Evolutionary conservation across 2,797 vertebrate species (phyloP), one percentile per base, ranked within the genome.

Genomic region (Ataeniobius toweri): DNA sequence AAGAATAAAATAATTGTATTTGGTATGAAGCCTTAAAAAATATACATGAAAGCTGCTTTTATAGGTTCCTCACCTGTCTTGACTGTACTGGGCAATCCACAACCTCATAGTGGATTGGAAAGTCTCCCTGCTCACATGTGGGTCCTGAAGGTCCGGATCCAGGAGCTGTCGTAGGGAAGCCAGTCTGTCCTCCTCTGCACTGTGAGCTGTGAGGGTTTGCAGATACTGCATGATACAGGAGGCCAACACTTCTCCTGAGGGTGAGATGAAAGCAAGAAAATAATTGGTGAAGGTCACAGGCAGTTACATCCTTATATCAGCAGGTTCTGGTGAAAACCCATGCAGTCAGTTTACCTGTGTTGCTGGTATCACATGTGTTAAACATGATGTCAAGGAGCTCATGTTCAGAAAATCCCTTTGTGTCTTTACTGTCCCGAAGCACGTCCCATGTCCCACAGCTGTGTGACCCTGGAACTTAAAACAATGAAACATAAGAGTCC

Each of bases 361-460:
- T 93, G 68, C 85, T 75, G 41, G 84, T 80, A 20, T 92, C 94
- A 75, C 95, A 96, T 2, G 93, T 80, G 75, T 94, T 88, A 85
- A 96, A 96, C 83, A 95, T 94, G 24, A 96, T 93, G 69, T 96
- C 93, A 46, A 96, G 90, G 55, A 96, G 93, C 77, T 96, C 94
- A 79, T 94, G 89, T 80, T 96, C 94, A 26, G 95, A 95, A 80
- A 95, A 95, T 81, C 87, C 89, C 51, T 89, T 86, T 26, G 83
- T 76, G 72, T 91, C 88, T 63, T 74, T 84, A 26, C 67, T 83
- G 61, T 92, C 87, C 24, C 93, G 88, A 24, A 76, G 73, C 26
- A 68, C 20, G 16, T 89, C 79, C 9, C 61, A 84, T 3, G 78
- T 78, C 41, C 59, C 90, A 83, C 71, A 75, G 74, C 81, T 63